A percentile compares a stretch with the other conserved stretches of the same genome.
Evolutionary conservation across 2,888 invertebrate genomes (phyloP).

Genomic region (Coenonympha arcania): DNA sequence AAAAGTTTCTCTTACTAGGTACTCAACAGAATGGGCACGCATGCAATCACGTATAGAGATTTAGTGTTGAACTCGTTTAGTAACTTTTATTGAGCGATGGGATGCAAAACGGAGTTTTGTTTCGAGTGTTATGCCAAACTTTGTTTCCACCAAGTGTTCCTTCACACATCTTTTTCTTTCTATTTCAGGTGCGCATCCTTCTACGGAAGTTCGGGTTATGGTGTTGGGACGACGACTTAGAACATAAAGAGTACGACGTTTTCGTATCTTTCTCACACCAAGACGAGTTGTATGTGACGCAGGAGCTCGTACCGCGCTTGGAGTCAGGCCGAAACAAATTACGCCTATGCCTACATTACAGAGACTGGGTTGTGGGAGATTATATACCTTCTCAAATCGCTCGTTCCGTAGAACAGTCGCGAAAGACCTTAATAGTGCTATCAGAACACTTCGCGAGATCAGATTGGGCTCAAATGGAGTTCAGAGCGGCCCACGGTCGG

Average conservation of each 20-base stretch:
- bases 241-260: slow-evolving; percentile 77
- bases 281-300: slow-evolving; percentile 80
- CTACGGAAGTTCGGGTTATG: slow-evolving; percentile 27
- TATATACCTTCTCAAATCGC: slow-evolving; percentile 80
- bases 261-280: slow-evolving; percentile 86
- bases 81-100: no score
- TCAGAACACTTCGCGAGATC: slow-evolving; percentile 28
- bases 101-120: no score
- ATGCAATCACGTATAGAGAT: no score
- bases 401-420: slow-evolving; percentile 81
- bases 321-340: slow-evolving; percentile 50
- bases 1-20: no score
- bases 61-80: no score
- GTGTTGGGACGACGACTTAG: slow-evolving; percentile 29
- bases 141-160: no score
- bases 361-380: slow-evolving; percentile 31
- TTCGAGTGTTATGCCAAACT: no score
- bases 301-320: slow-evolving; percentile 78
- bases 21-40: no score
- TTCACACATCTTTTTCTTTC: no score
- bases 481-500: slow-evolving; percentile 54
- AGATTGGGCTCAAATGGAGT: slow-evolving; percentile 18
- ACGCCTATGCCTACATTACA: slow-evolving; percentile 75
- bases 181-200: no score
- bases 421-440: slow-evolving; percentile 43